Percentiles rank a stretch among this genome's conserved stretches.
Conservation (phyloP, 2,888 invertebrate species). For the Eristalis intricaria region DNA sequence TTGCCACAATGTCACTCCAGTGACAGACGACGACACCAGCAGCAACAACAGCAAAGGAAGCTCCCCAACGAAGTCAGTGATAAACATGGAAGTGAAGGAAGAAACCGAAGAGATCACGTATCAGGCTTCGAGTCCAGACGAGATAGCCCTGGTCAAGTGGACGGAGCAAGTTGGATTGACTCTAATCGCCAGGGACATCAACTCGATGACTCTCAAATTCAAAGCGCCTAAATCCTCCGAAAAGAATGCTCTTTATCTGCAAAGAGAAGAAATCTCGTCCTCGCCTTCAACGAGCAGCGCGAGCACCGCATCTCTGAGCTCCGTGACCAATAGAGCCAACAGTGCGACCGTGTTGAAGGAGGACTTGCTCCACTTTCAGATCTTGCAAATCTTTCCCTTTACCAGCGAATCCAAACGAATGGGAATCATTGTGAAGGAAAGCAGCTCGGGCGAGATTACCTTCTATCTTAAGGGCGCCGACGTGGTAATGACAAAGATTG, state of each 20-base stretch:
- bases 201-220: conserved; percentile 82
- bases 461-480: conserved; percentile 99
- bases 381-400: conserved; percentile 93
- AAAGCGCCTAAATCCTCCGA: conserved; percentile 74
- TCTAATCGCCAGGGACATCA: conserved; percentile 84
- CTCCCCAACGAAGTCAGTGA: conserved; percentile 80
- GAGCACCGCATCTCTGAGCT: conserved; percentile 82
- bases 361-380: conserved; percentile 85
- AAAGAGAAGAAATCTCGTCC: conserved; percentile 51
- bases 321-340: conserved; percentile 37
- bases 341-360: conserved; percentile 76
- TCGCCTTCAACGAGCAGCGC: conserved; percentile 73
- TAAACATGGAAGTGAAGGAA: conserved; percentile 77
- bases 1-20: conserved; percentile 99
- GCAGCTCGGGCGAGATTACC: conserved; percentile 90
- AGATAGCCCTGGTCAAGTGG: conserved; percentile 96
- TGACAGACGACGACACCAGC: conserved; percentile 86
- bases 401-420: conserved; percentile 95
- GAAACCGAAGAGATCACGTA: conserved; percentile 79
- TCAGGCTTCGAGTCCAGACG: conserved; percentile 95
- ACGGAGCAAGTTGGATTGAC: conserved; percentile 89
- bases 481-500: conserved; percentile 93
- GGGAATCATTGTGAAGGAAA: conserved; percentile 94
- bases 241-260: conserved; percentile 22
- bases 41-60: conserved; percentile 71